Conservation (phyloP, 2,113 vertebrate species). For the Tympanuchus pallidicinctus region DNA sequence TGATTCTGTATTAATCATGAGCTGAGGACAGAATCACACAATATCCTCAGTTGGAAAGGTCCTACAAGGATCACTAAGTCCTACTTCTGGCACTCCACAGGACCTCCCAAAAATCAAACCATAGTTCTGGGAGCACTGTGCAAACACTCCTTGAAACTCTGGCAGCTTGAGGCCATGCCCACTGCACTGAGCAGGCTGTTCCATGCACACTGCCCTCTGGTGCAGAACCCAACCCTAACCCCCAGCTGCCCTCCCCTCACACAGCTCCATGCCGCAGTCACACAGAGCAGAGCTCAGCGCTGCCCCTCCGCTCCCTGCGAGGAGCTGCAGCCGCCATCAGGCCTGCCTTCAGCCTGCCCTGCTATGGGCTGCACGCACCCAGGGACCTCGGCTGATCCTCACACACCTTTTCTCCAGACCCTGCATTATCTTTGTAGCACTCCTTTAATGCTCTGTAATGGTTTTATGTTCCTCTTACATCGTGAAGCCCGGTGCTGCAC, state of each 20-base stretch:
- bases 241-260: background rate
- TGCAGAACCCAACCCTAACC: background rate
- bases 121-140: background rate
- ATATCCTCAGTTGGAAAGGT: background rate
- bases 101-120: background rate
- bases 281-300: background rate
- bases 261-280: background rate
- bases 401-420: background rate
- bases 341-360: background rate
- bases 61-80: background rate
- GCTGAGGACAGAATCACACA: background rate
- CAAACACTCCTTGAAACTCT: background rate
- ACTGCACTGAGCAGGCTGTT: background rate
- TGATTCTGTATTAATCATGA: rapidly evolving
- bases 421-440: too few relatives aligned
- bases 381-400: background rate
- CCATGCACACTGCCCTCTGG: background rate
- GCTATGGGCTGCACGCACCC: background rate
- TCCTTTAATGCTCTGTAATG: too few relatives aligned
- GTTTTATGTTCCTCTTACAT: too few relatives aligned
- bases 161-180: background rate
- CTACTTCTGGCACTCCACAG: background rate
- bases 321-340: background rate
- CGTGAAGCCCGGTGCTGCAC: too few relatives aligned
- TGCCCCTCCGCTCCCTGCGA: background rate